Evolutionary conservation across 2,888 invertebrate species (phyloP), one percentile per base, ranked within the genome.

Genomic region (Empis livida): DNA sequence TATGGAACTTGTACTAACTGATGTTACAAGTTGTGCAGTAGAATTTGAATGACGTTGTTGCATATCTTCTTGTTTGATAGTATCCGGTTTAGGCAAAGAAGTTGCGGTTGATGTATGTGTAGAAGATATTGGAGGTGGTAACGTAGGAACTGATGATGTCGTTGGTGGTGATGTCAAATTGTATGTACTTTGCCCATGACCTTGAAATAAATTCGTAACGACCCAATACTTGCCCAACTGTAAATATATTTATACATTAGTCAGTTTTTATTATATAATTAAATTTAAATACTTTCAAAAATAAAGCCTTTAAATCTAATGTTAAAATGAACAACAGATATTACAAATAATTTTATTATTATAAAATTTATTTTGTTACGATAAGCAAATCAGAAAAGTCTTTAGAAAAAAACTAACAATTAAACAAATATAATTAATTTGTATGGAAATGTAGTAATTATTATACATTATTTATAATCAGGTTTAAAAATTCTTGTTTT

Each of bases 151-250:
- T 53, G 58, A 53, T 41, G 59, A 52, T 47, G 57, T 54, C 44
- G 59, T 53, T 49, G 59, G 55, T 17, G 56, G 51, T 37, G 55
- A 51, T 47, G 53, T 54, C 51, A 58, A 54, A 51, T 59, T 61
- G 51, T 60, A 59, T 44, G 54, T 48, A 14, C 51, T 53, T 45
- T 59, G 59, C 35, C 57, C 67, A 16, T 64, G 58, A 54, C 61
- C 65, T 55, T 84, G 85, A 63, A 85, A 80, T 55, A 86, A 73
- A 75, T 85, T 85, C 52, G 85, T 84, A 65, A 87, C 78, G 63
- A 86, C 84, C 85, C 84, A 86, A 68, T 85, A 86, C 68, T 86
- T 86, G 55, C 84, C 84, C 61, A 84, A 55, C 61, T 82, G 71
- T 78, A 82, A 63, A 80, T 35, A 35, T 8, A 35, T 35, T 13